Conservation (phyloP, 1,140 invertebrate genomes). For the Homarus americanus region DNA sequence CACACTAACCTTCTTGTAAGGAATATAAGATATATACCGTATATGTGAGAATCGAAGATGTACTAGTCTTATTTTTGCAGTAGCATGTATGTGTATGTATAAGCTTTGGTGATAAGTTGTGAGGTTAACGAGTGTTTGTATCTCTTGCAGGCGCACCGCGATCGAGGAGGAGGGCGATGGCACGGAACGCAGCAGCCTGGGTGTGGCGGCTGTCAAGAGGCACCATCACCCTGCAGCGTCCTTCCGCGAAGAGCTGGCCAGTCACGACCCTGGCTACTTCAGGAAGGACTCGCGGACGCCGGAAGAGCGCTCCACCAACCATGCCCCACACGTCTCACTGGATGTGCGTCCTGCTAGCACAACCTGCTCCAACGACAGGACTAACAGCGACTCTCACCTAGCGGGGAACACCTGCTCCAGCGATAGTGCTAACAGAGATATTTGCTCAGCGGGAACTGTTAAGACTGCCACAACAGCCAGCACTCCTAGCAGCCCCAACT, state of each 20-base stretch:
- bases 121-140: no score
- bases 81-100: no score
- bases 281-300: conserved; percentile 59
- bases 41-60: no score
- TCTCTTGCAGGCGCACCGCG: conserved; percentile 49
- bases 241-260: conserved; percentile 61
- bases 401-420: not conserved
- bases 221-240: conserved; percentile 55
- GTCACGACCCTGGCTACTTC: conserved; percentile 60
- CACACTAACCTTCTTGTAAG: no score
- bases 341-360: not conserved
- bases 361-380: not conserved
- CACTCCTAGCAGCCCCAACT: not conserved
- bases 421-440: not conserved
- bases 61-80: no score
- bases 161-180: conserved; percentile 60
- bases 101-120: no score
- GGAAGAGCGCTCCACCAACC: conserved; percentile 15
- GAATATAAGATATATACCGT: no score
- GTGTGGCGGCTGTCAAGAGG: conserved; percentile 39
- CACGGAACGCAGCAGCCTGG: conserved; percentile 13
- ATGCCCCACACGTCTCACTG: not conserved
- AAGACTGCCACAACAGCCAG: not conserved
- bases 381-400: not conserved
- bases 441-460: not conserved